These are phyloP conservation scores for Casuarius casuarius DNA, from an alignment of 2,113 vertebrate genomes.

Conservation along the genomic window DNA sequence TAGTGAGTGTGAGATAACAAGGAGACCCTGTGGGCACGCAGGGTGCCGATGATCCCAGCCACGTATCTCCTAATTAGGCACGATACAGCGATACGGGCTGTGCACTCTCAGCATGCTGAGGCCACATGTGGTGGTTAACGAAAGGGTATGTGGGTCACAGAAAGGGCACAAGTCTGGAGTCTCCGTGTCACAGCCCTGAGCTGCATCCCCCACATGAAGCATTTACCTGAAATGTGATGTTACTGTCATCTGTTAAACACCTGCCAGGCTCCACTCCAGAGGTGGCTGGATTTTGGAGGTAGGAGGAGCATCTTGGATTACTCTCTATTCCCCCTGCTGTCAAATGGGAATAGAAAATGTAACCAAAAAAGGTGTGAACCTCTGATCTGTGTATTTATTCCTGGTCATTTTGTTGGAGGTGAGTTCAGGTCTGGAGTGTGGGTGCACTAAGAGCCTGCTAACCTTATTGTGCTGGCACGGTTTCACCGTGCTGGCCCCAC, in stretches of 20 bases:
- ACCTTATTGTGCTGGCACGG: no score
- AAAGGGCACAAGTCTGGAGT: background rate
- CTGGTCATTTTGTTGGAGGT: no score
- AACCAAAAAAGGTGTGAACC: no score
- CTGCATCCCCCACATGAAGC: fast-evolving
- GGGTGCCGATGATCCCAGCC: fast-evolving
- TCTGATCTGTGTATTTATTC: no score
- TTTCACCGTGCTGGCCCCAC: no score
- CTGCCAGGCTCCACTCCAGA: background rate
- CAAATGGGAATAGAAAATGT: no score
- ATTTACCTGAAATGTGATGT: background rate
- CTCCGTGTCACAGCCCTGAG: background rate
- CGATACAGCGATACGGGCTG: background rate
- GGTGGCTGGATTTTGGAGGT: background rate
- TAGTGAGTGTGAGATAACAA: background rate
- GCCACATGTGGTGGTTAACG: background rate
- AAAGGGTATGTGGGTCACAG: background rate
- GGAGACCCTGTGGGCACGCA: background rate
- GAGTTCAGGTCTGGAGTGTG: no score
- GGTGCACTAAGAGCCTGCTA: no score
- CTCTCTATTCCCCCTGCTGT: no score
- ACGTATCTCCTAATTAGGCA: background rate
- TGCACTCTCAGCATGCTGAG: fast-evolving
- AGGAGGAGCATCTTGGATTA: background rate
- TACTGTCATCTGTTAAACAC: background rate